Base-by-base conservation (phyloP, 2,888 invertebrate genomes). In the Nesidiocoris tenuis region DNA sequence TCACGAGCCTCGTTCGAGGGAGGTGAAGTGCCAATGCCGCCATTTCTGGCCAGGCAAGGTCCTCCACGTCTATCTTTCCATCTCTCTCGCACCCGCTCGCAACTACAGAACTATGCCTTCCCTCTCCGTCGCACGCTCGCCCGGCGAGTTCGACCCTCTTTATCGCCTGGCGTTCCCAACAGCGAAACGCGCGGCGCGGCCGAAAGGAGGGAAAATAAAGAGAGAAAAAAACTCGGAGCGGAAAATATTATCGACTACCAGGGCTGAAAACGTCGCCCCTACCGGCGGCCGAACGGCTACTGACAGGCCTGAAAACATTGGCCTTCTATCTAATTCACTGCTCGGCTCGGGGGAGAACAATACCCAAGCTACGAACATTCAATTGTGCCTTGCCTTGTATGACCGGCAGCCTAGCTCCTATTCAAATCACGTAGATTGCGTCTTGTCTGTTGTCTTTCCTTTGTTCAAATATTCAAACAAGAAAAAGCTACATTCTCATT, bases 11-110 rank as follows among this genome's bases (percentile, higher is more conserved):
- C 39, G 19, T 9, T 61, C 19, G n/a, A 39, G 72, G 39, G 63
- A 72, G 54, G 61, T 39, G 9, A 72, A 72, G 72, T 72, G 72
- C 72, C 72, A 63, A 72, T 72, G 72, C 72, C 72, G 72, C 72
- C 72, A 72, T 72, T 72, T 72, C 72, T 72, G 16, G 72, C 39
- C 39, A 39, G 39, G 39, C 39, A 39, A 39, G 39, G 39, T 39
- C 39, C 39, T 39, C 39, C 39, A 39, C 39, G 39, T 59, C 61
- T 7, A 18, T 59, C 61, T 23, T 3, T 71, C 61, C 59, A 24
- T 22, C 61, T 59, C 61, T 59, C 57, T 19, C 66, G 9, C 56
- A 22, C 19, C 55, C n/a, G 56, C 71, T 61, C 71, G 21, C 71
- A 25, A 61, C 21, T 19, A 23, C 25, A 17, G 61, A 17, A 61